A percentile compares a stretch with the other conserved stretches of the same genome.
These are phyloP conservation scores for Equus quagga DNA, from an alignment of 2,113 vertebrate species.

Conservation along the genomic window DNA sequence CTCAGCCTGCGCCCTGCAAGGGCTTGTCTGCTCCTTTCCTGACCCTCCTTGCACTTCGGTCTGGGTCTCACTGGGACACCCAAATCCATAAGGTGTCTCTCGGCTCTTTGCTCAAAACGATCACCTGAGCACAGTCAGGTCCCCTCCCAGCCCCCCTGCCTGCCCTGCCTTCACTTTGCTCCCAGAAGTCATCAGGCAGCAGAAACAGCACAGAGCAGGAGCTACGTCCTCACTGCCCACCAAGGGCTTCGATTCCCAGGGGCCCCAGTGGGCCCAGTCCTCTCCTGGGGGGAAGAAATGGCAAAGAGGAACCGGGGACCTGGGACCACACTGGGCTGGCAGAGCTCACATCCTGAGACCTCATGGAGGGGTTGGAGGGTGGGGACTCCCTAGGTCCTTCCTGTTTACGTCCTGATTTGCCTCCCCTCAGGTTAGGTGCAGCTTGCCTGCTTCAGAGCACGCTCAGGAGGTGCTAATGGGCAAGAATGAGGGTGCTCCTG, in stretches of 20 bases:
- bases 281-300: background rate
- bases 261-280: background rate
- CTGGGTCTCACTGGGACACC: no score
- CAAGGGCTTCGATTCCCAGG: background rate
- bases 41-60: background rate
- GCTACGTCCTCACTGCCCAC: background rate
- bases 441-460: background rate
- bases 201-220: background rate
- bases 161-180: fast-evolving
- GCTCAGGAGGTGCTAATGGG: slow-evolving; percentile 24
- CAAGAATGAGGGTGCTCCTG: slow-evolving; percentile 52
- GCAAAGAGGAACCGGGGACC: background rate
- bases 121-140: background rate
- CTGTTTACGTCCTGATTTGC: slow-evolving; percentile 66
- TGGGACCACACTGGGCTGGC: background rate
- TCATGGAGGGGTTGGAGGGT: slow-evolving; percentile 37
- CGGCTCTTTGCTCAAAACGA: background rate
- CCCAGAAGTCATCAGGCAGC: background rate
- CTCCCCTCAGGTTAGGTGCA: background rate
- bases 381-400: slow-evolving; percentile 45
- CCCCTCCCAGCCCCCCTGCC: fast-evolving
- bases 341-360: background rate
- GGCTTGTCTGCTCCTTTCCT: background rate
- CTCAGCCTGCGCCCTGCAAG: background rate
- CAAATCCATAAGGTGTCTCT: background rate